Evolutionary conservation across 2,888 invertebrate species (phyloP).

Genomic region (Eulithis testata): DNA sequence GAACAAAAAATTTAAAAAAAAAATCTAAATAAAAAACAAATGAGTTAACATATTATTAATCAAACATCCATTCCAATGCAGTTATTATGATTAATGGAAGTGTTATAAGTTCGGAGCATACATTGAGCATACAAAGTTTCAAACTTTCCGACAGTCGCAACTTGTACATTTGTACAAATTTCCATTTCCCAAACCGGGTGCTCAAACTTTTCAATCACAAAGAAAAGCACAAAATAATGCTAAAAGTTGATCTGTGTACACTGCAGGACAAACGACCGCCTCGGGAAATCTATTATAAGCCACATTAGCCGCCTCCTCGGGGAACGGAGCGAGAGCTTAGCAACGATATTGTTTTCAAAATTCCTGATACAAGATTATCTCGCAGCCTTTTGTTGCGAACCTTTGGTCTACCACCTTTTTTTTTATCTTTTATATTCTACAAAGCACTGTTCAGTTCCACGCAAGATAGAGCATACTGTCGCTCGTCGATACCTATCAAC

Average conservation of each 20-base stretch:
- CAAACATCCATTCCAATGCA: no score
- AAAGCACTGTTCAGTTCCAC: no score
- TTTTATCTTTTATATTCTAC: background rate
- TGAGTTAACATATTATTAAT: no score
- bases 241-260: slow-evolving; percentile 25
- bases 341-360: slow-evolving; percentile 25
- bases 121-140: no score
- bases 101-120: no score
- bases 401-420: background rate
- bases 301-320: slow-evolving; percentile 47
- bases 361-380: slow-evolving; percentile 15
- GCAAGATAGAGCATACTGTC: no score
- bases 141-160: no score
- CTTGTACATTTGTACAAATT: background rate
- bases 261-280: slow-evolving; percentile 52
- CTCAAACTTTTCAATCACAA: slow-evolving; percentile 22
- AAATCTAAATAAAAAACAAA: no score
- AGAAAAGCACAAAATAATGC: slow-evolving; percentile 17
- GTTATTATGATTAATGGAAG: no score
- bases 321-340: slow-evolving; percentile 17
- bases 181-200: background rate
- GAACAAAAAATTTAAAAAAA: no score
- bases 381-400: slow-evolving; percentile 3
- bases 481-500: no score
- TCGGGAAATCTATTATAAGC: slow-evolving; percentile 65